Base-by-base conservation (phyloP, 2,888 invertebrate species). In the Mongoloraphidia duomilia region DNA sequence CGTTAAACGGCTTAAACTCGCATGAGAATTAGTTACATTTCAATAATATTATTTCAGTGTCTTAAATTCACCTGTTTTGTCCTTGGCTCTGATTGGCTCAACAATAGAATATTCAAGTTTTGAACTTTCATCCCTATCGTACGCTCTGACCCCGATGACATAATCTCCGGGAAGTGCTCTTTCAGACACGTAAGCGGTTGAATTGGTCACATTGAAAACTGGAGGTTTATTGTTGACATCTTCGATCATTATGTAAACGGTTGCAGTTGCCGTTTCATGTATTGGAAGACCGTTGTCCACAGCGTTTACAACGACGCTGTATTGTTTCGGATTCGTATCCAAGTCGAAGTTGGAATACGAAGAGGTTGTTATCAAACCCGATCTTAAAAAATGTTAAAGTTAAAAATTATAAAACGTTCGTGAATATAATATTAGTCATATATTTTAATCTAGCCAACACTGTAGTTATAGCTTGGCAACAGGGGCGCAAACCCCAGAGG, bases 141-240 rank as follows among this genome's bases (percentile, higher is more conserved):
- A 70, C 0, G 89, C 89, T 44, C 67, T 63, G 0, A 85, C 76
- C 57, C 71, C 76, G 8, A 83, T 64, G 0, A 88, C 79, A 6
- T 73, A 63, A 53, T 79, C 75, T 53, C 77, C 79, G 12, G 77
- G 67, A 52, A 73, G 71, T 0, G 79, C 76, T 57, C 79, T 73
- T 61, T 85, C 85, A 0, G 84, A 83, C 6, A 85, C 77, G 56
- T 85, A 84, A 26, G 80, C 79, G 0, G 78, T 73, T 46, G 76
- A 76, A 54, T 78, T 79, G 6, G 70, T 66, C 43, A 73, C 71
- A 47, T 75, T 79, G 56, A 91, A 90, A 51, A 71, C 75, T 0
- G 91, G 91, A 12, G 85, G 77, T 59, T 89, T 89, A 60, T 91
- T 85, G 58, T 90, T 90, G 0, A 85, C 81, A 57, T 86, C 86